Evolutionary conservation across 2,888 invertebrate species (phyloP).

Genomic region (Auanema freiburgensis): DNA sequence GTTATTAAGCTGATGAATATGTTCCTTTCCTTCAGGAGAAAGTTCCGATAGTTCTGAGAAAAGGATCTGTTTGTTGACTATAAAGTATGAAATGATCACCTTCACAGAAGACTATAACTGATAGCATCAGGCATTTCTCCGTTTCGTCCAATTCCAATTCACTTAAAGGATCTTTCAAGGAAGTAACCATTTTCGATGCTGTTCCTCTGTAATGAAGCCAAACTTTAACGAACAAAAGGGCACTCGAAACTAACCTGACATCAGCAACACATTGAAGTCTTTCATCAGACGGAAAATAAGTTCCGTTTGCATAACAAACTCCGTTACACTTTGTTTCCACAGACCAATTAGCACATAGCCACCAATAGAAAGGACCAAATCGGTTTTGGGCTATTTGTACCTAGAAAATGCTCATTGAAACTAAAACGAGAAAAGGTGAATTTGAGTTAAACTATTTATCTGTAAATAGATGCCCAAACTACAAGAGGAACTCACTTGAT

Average conservation of each 20-base stretch:
- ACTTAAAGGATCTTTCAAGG: constrained; percentile 45
- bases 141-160: constrained; percentile 47
- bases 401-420: constrained; percentile 3
- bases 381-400: constrained; percentile 51
- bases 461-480: no score
- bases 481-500: constrained; percentile 34
- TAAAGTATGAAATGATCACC: constrained; percentile 18
- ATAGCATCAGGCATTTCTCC: constrained; percentile 48
- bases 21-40: constrained; percentile 35
- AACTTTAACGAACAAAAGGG: neutral
- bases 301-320: constrained; percentile 57
- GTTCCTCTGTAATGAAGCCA: constrained; percentile 13
- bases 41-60: constrained; percentile 40
- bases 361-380: constrained; percentile 59
- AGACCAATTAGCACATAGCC: constrained; percentile 54
- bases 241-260: constrained; percentile 19
- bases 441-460: no score
- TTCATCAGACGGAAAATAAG: constrained; percentile 50
- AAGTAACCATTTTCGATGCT: constrained; percentile 41
- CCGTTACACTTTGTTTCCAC: constrained; percentile 48
- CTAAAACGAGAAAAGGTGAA: neutral
- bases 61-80: neutral
- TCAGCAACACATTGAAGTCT: constrained; percentile 44
- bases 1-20: constrained; percentile 31
- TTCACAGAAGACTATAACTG: constrained; percentile 46